These are phyloP conservation scores for Poeciliopsis gracilis DNA, from an alignment of 2,797 vertebrate species.

Conservation along the genomic window DNA sequence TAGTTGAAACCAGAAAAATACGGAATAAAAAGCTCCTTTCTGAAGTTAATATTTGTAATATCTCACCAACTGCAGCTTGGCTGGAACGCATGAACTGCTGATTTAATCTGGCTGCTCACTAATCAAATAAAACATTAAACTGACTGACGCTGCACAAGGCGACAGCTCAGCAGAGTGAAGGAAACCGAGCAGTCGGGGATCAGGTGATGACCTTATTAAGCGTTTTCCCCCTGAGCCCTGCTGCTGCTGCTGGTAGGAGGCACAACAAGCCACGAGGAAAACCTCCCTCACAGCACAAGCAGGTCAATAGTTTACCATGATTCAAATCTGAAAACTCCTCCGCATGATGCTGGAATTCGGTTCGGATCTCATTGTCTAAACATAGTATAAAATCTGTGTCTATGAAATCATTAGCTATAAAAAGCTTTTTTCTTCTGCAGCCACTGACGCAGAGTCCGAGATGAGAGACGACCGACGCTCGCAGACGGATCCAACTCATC, in stretches of 20 bases:
- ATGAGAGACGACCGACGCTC: slow-evolving; percentile 26
- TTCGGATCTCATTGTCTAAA: slow-evolving; percentile 5
- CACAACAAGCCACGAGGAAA: slow-evolving; percentile 52
- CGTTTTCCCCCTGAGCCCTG: slow-evolving; percentile 46
- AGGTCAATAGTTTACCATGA: neutral
- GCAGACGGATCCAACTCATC: slow-evolving; percentile 53
- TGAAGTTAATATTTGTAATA: slow-evolving; percentile 23
- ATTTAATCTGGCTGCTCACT: slow-evolving; percentile 5
- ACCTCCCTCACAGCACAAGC: slow-evolving; percentile 43
- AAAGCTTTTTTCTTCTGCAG: slow-evolving; percentile 4
- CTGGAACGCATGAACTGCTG: slow-evolving; percentile 7
- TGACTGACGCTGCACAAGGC: slow-evolving; percentile 10
- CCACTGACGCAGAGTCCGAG: slow-evolving; percentile 16
- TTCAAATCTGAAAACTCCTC: neutral
- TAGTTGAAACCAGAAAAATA: neutral
- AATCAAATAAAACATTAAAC: slow-evolving; percentile 2
- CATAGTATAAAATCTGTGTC: slow-evolving; percentile 1
- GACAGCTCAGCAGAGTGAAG: slow-evolving; percentile 27
- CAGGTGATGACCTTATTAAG: slow-evolving; percentile 79
- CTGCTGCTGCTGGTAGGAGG: slow-evolving; percentile 24
- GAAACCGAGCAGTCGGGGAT: slow-evolving; percentile 60
- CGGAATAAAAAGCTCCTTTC: slow-evolving; percentile 15
- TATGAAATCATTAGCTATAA: neutral
- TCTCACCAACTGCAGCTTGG: slow-evolving; percentile 21
- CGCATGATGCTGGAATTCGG: neutral